phyloP scores from a whole-genome alignment of 2,888 invertebrate species.

The Parnassius smintheus region DNA sequence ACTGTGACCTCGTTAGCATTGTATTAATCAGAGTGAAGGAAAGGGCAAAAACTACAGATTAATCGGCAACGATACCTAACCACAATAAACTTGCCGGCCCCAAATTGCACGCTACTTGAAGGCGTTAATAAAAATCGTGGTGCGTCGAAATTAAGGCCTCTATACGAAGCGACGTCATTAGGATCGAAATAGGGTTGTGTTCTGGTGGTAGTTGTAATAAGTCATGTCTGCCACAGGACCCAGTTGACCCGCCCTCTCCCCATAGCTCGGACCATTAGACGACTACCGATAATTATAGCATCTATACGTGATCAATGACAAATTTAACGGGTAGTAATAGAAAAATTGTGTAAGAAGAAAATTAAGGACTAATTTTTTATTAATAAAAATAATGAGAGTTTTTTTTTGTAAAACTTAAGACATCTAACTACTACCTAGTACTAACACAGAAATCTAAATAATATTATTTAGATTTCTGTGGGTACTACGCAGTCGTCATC shows the following conservation, averaged over 20 bases:
- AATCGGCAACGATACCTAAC: constrained; percentile 39
- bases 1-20: constrained; percentile 14
- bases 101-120: constrained; percentile 70
- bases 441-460: background rate
- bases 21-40: constrained; percentile 29
- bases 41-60: constrained; percentile 39
- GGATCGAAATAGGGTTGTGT: constrained; percentile 78
- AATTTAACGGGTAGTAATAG: constrained; percentile 64
- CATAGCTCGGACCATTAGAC: constrained; percentile 51
- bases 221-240: constrained; percentile 77
- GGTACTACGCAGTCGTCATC: too few species aligned
- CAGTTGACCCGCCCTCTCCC: constrained; percentile 43
- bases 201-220: constrained; percentile 76
- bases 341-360: constrained; percentile 12
- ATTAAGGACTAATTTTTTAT: constrained; percentile 5
- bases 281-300: constrained; percentile 39
- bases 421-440: too few species aligned
- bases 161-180: constrained; percentile 75
- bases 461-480: too few species aligned
- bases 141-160: constrained; percentile 77
- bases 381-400: too few species aligned
- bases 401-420: too few species aligned
- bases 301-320: constrained; percentile 75
- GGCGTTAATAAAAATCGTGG: constrained; percentile 76
- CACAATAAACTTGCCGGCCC: constrained; percentile 55